Evolutionary conservation across 92 coral and sea anemone species (phyloP).

Genomic region (Heliopora coerulea): DNA sequence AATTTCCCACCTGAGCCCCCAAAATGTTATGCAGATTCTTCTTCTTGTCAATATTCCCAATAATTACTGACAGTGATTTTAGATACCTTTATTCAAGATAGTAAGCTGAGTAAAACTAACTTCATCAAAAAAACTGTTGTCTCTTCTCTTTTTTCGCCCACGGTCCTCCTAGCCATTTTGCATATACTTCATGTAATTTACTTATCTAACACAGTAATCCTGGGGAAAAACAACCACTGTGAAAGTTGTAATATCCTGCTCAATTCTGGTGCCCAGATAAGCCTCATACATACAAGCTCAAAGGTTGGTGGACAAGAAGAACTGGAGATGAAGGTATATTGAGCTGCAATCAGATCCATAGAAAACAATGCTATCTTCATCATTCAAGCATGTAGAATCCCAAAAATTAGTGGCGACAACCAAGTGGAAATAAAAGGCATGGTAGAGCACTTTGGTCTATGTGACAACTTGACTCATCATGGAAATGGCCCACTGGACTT

Average conservation of each 20-base stretch:
- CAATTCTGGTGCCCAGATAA: background rate
- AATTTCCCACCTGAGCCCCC: too few relatives aligned
- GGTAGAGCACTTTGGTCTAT: too few relatives aligned
- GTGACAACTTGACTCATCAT: background rate
- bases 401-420: conserved; percentile 47
- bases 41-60: too few relatives aligned
- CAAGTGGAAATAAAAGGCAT: background rate
- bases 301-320: conserved; percentile 55
- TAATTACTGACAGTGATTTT: too few relatives aligned
- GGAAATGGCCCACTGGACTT: conserved; percentile 56
- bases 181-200: too few relatives aligned
- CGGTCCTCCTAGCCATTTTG: too few relatives aligned
- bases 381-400: conserved; percentile 49
- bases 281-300: conserved; percentile 5
- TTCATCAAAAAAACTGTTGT: too few relatives aligned
- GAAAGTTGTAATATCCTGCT: background rate
- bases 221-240: background rate
- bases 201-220: too few relatives aligned
- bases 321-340: conserved; percentile 44
- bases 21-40: too few relatives aligned
- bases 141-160: too few relatives aligned
- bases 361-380: conserved; percentile 25
- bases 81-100: too few relatives aligned
- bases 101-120: too few relatives aligned
- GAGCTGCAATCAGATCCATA: background rate